Evolutionary conservation across 2,888 invertebrate species (phyloP), one percentile per base, ranked within the genome.

Genomic region (Euproctis similis): DNA sequence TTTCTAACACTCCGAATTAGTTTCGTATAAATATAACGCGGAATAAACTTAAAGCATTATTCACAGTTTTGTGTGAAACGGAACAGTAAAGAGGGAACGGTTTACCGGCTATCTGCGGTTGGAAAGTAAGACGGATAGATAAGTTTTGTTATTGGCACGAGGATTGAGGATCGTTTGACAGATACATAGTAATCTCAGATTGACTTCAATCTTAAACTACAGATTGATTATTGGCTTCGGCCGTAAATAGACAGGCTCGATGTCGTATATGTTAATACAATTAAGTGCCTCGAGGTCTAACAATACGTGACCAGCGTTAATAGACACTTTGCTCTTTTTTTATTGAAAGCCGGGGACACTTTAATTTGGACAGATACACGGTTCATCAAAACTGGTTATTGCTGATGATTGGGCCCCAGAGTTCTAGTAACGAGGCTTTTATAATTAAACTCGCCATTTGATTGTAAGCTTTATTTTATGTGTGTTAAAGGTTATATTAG

Each of bases 381-480:
- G 57, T 45, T 53, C 61, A 53, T 41, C 34, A 37, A 46, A 55
- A 55, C 59, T 56, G 51, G 61, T 63, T 53, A 60, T 52, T 34
- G 46, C 41, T 41, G 35, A 53, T 55, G 59, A 63, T 61, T 60
- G 59, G 56, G 51, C 42, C 55, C 59, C 51, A 27, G 42, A 43
- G 40, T 34, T 42, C 28, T 51, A 31, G 34, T 39, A 39, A 33
- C 24, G 20, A 34, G 37, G 22, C 28, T 50, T 6, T 44, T 35
- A 42, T 46, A 38, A 39, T 28, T 39, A 16, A 29, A 32, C 33
- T 30, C 16, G 48, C 41, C 44, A 38, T 46, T 44, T 27, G 39
- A 53, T 48, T 55, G 30, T 34, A 22, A 36, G 21, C 36, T 38
- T 11, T 39, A 29, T 32, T 9, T 13, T 12, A 12, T 16, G 2